These are phyloP conservation scores for Melanotaenia trifasciata DNA, from an alignment of 2,797 vertebrate genomes.

Conservation along the genomic window DNA sequence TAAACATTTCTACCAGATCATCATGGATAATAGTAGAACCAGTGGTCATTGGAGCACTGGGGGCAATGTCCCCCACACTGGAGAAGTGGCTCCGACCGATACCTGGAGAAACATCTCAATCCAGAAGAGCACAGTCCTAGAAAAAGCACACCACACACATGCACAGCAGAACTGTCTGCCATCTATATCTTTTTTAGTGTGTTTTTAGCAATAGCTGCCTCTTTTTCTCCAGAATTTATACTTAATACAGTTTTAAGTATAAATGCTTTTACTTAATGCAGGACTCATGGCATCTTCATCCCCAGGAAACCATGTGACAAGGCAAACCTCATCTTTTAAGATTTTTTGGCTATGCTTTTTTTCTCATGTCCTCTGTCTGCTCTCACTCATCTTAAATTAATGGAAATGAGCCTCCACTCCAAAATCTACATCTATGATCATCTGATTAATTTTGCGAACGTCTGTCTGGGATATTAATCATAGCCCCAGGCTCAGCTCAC, in stretches of 20 bases:
- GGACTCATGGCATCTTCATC: slow-evolving; percentile 30
- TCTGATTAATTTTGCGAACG: slow-evolving; percentile 57
- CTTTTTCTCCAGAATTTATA: slow-evolving; percentile 17
- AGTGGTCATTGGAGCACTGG: background rate
- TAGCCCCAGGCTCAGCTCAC: slow-evolving; percentile 35
- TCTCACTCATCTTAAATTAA: slow-evolving; percentile 51
- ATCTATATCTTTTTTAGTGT: slow-evolving; percentile 7
- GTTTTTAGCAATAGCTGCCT: background rate
- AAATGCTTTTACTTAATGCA: slow-evolving; percentile 41
- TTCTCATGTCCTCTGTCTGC: slow-evolving; percentile 42
- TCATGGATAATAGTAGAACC: too few species aligned
- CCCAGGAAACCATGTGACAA: slow-evolving; percentile 27
- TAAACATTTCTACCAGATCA: background rate
- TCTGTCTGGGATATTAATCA: slow-evolving; percentile 52
- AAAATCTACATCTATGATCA: slow-evolving; percentile 52
- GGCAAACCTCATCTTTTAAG: slow-evolving; percentile 27
- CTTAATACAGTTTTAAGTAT: slow-evolving; percentile 39
- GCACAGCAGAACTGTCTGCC: slow-evolving; percentile 18
- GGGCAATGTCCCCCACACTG: too few species aligned
- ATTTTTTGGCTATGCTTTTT: slow-evolving; percentile 30
- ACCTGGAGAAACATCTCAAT: too few species aligned
- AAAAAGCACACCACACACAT: background rate
- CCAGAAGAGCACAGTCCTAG: too few species aligned
- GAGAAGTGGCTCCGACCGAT: too few species aligned
- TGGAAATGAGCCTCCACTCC: slow-evolving; percentile 49